Evolutionary conservation across 2,888 invertebrate genomes (phyloP), one percentile per base, ranked within the genome.

Genomic region (Tachina lurida): DNA sequence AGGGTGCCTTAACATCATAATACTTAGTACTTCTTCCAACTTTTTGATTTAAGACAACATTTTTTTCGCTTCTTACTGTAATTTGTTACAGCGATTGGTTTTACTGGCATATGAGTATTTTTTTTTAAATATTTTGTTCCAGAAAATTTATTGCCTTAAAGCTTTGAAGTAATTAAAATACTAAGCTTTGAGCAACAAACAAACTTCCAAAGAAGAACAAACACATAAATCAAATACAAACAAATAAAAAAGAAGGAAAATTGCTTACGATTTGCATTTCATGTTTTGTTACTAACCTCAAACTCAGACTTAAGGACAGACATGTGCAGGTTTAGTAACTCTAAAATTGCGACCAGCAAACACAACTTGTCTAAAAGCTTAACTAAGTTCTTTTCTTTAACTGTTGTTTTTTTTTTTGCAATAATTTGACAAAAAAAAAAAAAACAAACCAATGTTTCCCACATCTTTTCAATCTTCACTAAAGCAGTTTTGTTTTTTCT

Each of bases 71-170:
- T 22, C 22, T 41, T 63, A 2, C 19, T 9, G 63, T 56, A 82
- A 82, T 82, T 71, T 71, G 70, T 82, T 71, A 52, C 19, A 52
- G 49, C 83, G 54, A 68, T 77, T 68, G 58, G 31, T 56, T 56
- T 41, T 60, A 67, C 71, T 58, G 77, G 41, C 73, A 83, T 22
- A 41, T 73, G 4, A 4, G 31, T 31, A 31, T 4, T 31, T 15
- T 58, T 39, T 58, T 47, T 56, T 31, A 2, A 47, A 49, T 19
- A 45, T 62, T 60, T 49, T 47, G n/a, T 10, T 1, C 10, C 60
- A 60, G 43, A 77, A 73, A 83, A 83, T 73, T 65, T 67, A 77
- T 77, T 58, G 49, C 60, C 41, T 58, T 52, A 67, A 73, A 45
- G 31, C n/a, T n/a, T 60, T 15, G 60, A 58, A 43, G 39, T 13